These are phyloP conservation scores for Salvator merianae DNA, from an alignment of 2,113 vertebrate genomes.

Conservation along the genomic window DNA sequence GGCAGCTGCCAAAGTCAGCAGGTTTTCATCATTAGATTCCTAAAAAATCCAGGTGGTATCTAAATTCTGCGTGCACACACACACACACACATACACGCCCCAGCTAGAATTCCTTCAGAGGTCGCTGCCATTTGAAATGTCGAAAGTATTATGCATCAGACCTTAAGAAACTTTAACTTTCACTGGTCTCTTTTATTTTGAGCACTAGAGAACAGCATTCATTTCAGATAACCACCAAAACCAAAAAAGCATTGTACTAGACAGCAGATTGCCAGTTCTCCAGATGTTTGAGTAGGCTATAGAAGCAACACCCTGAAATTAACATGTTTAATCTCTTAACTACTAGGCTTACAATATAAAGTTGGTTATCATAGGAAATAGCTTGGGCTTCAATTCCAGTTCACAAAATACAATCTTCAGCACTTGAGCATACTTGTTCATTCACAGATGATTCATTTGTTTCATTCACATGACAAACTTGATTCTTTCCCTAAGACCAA, in stretches of 20 bases:
- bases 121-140: slow-evolving; percentile 17
- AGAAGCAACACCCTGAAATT: slow-evolving; percentile 38
- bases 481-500: slow-evolving; percentile 13
- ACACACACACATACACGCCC: neutral
- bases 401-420: neutral
- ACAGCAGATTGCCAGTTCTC: neutral
- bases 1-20: neutral
- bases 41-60: neutral
- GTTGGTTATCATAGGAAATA: neutral
- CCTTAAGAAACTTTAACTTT: slow-evolving; percentile 47
- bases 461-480: neutral
- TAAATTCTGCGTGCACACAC: neutral
- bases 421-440: slow-evolving; percentile 22
- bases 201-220: slow-evolving; percentile 42
- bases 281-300: accelerated
- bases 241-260: slow-evolving; percentile 31
- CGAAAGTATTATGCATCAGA: slow-evolving; percentile 37
- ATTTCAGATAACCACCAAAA: slow-evolving; percentile 51
- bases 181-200: slow-evolving; percentile 46
- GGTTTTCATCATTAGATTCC: neutral
- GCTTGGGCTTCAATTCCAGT: neutral
- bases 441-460: neutral
- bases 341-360: slow-evolving; percentile 1
- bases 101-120: no score
- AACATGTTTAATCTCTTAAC: neutral